Evolutionary conservation across 1,140 invertebrate species (phyloP).

Genomic region (Neomicropteryx cornuta): DNA sequence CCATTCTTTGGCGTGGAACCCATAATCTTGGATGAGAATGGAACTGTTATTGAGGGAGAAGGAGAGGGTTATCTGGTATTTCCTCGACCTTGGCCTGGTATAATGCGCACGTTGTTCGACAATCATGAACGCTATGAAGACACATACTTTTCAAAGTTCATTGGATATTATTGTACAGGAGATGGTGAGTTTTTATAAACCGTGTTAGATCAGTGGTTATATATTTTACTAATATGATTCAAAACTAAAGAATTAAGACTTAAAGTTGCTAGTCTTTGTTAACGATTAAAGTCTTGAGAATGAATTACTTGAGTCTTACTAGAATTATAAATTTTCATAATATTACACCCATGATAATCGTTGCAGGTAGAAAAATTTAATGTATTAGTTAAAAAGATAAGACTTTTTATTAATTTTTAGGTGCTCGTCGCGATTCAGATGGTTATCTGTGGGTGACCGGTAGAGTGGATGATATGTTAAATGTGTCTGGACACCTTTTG

Average conservation of each 20-base stretch:
- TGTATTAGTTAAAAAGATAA: not conserved
- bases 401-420: constrained; percentile 34
- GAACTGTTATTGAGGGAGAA: constrained; percentile 73
- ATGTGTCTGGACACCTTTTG: constrained; percentile 95
- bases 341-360: too few relatives aligned
- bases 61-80: constrained; percentile 94
- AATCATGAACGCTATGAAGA: constrained; percentile 89
- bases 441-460: constrained; percentile 97
- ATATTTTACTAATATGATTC: too few relatives aligned
- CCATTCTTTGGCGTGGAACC: constrained; percentile 96
- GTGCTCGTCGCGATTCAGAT: constrained; percentile 81
- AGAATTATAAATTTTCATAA: too few relatives aligned
- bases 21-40: constrained; percentile 77
- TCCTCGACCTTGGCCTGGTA: constrained; percentile 89
- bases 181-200: constrained; percentile 62
- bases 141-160: constrained; percentile 93
- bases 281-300: too few relatives aligned
- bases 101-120: constrained; percentile 89
- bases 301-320: too few relatives aligned
- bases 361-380: not conserved
- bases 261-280: too few relatives aligned
- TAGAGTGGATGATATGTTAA: constrained; percentile 94
- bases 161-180: constrained; percentile 93
- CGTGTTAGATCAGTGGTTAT: not conserved
- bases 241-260: too few relatives aligned